These are phyloP conservation scores for Caenorhabditis sulstoni DNA, from an alignment of 2,888 invertebrate genomes.

Conservation along the genomic window DNA sequence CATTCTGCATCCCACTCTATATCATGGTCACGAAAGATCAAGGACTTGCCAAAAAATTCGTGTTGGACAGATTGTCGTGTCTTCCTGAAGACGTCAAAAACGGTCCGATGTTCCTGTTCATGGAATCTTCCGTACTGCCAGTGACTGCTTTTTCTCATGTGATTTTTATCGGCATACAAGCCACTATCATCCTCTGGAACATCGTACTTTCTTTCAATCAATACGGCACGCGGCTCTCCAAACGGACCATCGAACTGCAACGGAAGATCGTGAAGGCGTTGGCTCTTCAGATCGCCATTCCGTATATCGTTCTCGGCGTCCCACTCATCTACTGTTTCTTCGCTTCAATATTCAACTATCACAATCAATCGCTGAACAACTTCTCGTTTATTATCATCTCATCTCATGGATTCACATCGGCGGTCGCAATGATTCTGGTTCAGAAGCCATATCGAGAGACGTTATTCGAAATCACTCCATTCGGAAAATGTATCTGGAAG, in stretches of 20 bases:
- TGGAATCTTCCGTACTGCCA: no score
- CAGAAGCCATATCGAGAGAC: slow-evolving; percentile 3
- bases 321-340: background rate
- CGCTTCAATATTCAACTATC: background rate
- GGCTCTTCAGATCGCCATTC: background rate
- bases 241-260: no score
- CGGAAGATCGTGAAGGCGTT: background rate
- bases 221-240: no score
- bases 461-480: background rate
- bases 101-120: background rate
- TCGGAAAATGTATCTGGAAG: background rate
- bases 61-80: background rate
- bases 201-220: no score
- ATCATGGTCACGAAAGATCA: slow-evolving; percentile 8
- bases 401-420: background rate
- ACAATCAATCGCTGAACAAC: slow-evolving; percentile 6
- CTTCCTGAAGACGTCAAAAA: background rate
- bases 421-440: background rate
- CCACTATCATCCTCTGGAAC: no score
- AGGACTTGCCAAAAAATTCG: background rate
- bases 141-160: no score
- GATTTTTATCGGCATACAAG: no score
- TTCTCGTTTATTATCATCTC: background rate
- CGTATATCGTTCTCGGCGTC: background rate
- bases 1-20: background rate